Evolutionary conservation across 1,140 invertebrate genomes (phyloP), one percentile per base, ranked within the genome.

Genomic region (Plectus sambesii): DNA sequence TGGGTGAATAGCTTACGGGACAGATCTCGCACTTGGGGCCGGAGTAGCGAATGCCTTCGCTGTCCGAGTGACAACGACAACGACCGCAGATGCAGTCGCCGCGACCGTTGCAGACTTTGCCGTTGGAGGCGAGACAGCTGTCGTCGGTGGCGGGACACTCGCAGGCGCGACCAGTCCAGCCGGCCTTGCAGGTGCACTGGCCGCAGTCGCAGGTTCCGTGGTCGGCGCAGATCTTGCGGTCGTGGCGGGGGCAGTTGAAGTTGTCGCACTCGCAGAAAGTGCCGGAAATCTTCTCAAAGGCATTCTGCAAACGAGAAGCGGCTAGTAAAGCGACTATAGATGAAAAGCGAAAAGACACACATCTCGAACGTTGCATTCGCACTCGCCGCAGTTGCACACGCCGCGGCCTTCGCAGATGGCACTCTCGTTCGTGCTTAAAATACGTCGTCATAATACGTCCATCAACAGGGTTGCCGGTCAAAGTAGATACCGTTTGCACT

Each of bases 21-120:
- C 92, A 97, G 55, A 87, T 85, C 62, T 97, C 87, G 72, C 94
- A 99, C 19, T 69, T 73, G 15, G 69, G 69, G 23, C 75, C 75
- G 61, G 79, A 84, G 62, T 76, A 94, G 55, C 81, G 67, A 70
- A 50, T 77, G 23, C 69, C 68, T 30, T 63, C 48, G 26, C 66
- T 73, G 57, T 79, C 74, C 22, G 77, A 73, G 23, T 55, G 37
- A 63, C 90, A 97, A 30, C 78, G 78, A 69, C 92, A 98, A 56
- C 80, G 77, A 1, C 89, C 85, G 82, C 93, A 94, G 19, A 79
- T 76, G 75, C 77, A 71, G 72, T 69, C 74, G 9, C 89, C 89
- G 70, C 86, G 75, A 1, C 81, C 47, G 47, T 81, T 83, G 72
- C 85, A 88, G 22, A 72, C 61, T 48, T 66, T 57, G 54, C 78